These are phyloP conservation scores for Lophochroa leadbeateri DNA, from an alignment of 2,113 vertebrate genomes.

Conservation along the genomic window DNA sequence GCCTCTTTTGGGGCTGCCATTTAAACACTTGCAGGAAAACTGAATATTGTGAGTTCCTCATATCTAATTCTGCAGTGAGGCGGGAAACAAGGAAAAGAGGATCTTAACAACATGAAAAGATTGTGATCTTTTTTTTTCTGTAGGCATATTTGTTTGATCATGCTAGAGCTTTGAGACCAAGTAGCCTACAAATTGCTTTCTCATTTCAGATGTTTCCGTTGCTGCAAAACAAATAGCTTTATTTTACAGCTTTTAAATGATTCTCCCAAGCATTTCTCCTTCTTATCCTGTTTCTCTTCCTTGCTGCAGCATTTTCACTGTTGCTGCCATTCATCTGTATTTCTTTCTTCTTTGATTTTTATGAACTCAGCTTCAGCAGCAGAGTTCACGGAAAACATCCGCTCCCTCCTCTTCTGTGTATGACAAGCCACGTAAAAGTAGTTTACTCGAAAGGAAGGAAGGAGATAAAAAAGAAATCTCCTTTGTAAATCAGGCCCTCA, in stretches of 20 bases:
- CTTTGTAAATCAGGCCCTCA: not conserved
- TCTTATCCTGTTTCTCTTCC: conserved; percentile 13
- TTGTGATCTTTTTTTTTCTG: not conserved
- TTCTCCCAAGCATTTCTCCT: conserved; percentile 39
- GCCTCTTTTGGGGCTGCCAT: not conserved
- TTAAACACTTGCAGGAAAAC: conserved; percentile 2
- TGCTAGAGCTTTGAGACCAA: conserved; percentile 13
- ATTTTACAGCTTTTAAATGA: conserved; percentile 46
- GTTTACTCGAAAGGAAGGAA: not conserved
- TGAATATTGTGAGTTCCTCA: not conserved
- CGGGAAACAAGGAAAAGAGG: not conserved
- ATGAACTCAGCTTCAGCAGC: conserved; percentile 15
- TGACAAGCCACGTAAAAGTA: not conserved
- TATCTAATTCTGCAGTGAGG: not conserved
- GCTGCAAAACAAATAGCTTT: conserved; percentile 50
- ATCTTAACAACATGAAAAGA: not conserved
- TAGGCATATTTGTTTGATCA: not conserved
- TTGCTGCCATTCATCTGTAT: conserved; percentile 14
- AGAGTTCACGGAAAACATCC: not conserved
- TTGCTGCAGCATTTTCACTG: conserved; percentile 22
- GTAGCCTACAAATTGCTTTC: conserved; percentile 59
- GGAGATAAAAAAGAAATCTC: not conserved
- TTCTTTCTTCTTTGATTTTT: conserved; percentile 58
- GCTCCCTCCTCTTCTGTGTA: not conserved
- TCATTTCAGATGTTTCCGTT: conserved; percentile 37